phyloP scores from a whole-genome alignment of 2,797 vertebrate genomes.

The Malurus splendens region DNA sequence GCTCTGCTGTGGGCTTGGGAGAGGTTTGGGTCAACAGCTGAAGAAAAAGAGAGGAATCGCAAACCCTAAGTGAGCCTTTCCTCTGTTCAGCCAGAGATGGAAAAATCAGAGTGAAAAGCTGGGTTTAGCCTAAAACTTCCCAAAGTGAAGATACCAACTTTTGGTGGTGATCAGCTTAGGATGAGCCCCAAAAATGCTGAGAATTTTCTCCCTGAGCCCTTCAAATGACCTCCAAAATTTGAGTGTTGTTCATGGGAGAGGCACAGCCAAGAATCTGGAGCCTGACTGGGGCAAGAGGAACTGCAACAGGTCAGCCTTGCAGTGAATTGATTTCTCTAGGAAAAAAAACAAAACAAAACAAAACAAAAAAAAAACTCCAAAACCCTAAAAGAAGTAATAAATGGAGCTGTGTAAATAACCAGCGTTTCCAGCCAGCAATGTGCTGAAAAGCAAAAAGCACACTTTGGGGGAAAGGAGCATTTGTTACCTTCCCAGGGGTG shows the following conservation, averaged over 20 bases:
- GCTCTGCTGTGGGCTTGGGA: neutral
- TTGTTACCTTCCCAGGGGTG: conserved; percentile 1
- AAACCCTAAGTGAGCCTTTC: neutral
- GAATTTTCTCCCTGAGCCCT: neutral
- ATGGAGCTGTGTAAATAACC: neutral
- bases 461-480: neutral
- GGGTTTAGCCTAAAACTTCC: neutral
- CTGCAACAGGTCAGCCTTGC: neutral
- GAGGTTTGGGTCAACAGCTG: neutral
- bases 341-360: neutral
- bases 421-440: neutral
- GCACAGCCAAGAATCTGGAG: accelerated
- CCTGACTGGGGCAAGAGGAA: neutral
- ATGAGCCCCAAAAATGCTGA: accelerated
- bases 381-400: neutral
- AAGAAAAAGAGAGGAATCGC: neutral
- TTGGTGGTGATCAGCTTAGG: neutral
- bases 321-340: neutral
- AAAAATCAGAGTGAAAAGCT: neutral
- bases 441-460: neutral
- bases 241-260: accelerated
- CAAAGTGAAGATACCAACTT: neutral
- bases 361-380: too few relatives aligned
- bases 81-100: neutral
- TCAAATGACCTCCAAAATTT: neutral